These are phyloP conservation scores for Antedon mediterranea DNA, from an alignment of 53 echinoderm and acorn worm genomes.

Conservation along the genomic window DNA sequence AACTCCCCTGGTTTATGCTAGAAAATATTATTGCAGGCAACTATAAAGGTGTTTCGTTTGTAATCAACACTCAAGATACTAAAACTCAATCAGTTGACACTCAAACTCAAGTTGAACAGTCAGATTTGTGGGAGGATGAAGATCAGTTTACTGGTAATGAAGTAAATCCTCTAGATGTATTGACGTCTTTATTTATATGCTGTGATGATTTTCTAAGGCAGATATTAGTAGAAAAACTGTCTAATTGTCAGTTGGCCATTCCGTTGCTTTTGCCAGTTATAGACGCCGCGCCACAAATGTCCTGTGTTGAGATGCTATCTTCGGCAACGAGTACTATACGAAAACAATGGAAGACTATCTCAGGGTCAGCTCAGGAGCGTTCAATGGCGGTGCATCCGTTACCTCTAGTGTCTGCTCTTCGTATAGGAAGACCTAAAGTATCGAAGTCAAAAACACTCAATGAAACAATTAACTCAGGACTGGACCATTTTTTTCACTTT, in stretches of 20 bases:
- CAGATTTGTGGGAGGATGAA: too few species aligned
- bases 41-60: neutral
- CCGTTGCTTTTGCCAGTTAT: neutral
- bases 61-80: neutral
- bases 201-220: slow-evolving; percentile 21
- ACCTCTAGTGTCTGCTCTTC: neutral
- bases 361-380: neutral
- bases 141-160: too few species aligned
- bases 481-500: neutral
- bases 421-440: neutral
- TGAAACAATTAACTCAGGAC: neutral
- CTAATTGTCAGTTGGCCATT: slow-evolving; percentile 10
- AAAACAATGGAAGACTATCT: neutral
- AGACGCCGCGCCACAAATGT: too few species aligned
- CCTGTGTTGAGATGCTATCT: neutral
- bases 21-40: neutral
- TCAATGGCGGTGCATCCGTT: neutral
- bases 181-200: neutral
- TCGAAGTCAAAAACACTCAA: neutral
- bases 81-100: too few species aligned
- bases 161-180: neutral
- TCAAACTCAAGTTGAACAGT: too few species aligned
- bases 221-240: slow-evolving; percentile 14
- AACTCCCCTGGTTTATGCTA: neutral
- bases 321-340: neutral